These are phyloP conservation scores for Tenebrosternarchus preto DNA, from an alignment of 2,113 vertebrate genomes.

Conservation along the genomic window DNA sequence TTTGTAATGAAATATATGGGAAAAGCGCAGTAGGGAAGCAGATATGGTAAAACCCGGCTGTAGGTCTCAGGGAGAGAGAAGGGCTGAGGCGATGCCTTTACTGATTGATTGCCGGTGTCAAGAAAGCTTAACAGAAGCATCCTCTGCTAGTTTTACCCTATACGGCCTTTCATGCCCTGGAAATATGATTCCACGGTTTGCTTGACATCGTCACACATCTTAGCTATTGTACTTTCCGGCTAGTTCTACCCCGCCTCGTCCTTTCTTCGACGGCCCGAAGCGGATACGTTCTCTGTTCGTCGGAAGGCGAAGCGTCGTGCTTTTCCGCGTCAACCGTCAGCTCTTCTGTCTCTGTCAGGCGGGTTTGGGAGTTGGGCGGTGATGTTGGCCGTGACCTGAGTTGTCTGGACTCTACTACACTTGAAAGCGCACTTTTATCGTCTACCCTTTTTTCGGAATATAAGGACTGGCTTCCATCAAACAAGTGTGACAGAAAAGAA, in stretches of 20 bases:
- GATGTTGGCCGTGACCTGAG: constrained; percentile 29
- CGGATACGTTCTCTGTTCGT: constrained; percentile 54
- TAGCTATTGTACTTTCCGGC: constrained; percentile 47
- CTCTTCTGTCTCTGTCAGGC: constrained; percentile 44
- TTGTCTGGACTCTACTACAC: constrained; percentile 10
- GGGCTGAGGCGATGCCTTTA: constrained; percentile 10
- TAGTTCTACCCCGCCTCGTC: constrained; percentile 33
- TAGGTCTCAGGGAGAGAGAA: neutral
- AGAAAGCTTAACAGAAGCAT: constrained; percentile 49
- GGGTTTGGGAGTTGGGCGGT: constrained; percentile 13
- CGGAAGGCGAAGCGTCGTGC: constrained; percentile 41
- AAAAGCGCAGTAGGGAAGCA: neutral
- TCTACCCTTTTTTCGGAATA: neutral
- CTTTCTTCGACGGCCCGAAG: constrained; percentile 50
- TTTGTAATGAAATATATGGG: constrained; percentile 34
- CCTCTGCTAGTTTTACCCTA: constrained; percentile 32
- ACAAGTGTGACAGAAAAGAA: neutral
- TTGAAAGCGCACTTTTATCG: constrained; percentile 14
- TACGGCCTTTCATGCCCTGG: constrained; percentile 32
- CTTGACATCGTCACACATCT: constrained; percentile 45
- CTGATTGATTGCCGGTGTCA: constrained; percentile 44
- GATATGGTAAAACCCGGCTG: constrained; percentile 21
- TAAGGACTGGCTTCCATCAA: neutral
- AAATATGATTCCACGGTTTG: constrained; percentile 34
- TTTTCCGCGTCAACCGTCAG: constrained; percentile 48